These are phyloP conservation scores for Andricus quercusramuli DNA, from an alignment of 2,888 invertebrate species.

Conservation along the genomic window DNA sequence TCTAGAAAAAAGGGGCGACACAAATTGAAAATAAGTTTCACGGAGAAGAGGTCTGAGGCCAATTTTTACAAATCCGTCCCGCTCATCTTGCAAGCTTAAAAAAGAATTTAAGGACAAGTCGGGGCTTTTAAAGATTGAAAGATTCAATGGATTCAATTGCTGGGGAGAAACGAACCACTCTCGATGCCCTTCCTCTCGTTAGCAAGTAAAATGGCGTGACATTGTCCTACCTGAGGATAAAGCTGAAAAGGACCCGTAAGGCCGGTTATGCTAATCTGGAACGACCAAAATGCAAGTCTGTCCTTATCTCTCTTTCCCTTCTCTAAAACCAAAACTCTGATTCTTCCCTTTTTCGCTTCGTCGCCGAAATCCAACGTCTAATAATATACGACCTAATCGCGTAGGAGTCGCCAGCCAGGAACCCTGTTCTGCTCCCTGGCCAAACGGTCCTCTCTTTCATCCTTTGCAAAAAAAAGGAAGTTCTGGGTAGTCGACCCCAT, in stretches of 20 bases:
- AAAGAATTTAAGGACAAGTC: constrained; percentile 29
- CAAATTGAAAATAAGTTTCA: not conserved
- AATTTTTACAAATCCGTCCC: constrained; percentile 7
- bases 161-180: constrained; percentile 20
- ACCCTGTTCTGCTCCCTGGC: constrained; percentile 2
- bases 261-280: constrained; percentile 62
- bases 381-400: constrained; percentile 39
- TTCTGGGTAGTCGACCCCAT: constrained; percentile 6
- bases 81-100: not conserved
- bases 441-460: constrained; percentile 3
- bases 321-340: constrained; percentile 32
- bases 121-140: constrained; percentile 22
- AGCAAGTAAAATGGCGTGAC: constrained; percentile 61
- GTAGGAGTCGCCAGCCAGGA: constrained; percentile 29
- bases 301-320: constrained; percentile 27
- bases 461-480: not conserved
- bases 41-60: not conserved
- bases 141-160: constrained; percentile 54
- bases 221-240: constrained; percentile 53
- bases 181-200: constrained; percentile 51
- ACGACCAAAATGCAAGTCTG: constrained; percentile 22
- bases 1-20: not conserved
- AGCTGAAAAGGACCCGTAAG: constrained; percentile 54
- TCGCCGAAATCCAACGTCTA: constrained; percentile 32
- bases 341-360: constrained; percentile 30